Evolutionary conservation across 2,113 vertebrate genomes (phyloP).

Genomic region (Neopipo cinnamomea): DNA sequence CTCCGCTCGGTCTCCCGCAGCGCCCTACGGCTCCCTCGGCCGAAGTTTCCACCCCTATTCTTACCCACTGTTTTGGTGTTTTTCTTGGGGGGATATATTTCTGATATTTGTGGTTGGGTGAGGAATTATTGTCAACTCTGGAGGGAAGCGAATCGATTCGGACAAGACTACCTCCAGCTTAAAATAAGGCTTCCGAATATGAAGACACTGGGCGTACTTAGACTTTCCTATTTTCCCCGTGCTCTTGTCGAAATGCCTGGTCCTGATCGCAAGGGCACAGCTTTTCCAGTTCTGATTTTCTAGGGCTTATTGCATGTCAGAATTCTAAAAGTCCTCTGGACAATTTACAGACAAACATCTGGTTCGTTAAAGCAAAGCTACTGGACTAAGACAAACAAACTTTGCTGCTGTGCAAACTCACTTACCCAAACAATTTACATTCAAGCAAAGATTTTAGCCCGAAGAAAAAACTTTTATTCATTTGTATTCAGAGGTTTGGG

Average conservation of each 20-base stretch:
- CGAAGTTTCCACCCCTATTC: too few species aligned
- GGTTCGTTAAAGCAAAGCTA: conserved; percentile 75
- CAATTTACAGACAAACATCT: conserved; percentile 76
- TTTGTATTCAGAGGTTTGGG: conserved; percentile 48
- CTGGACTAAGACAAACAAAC: conserved; percentile 76
- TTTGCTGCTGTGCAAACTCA: conserved; percentile 68
- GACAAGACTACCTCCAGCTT: background rate
- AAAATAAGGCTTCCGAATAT: background rate
- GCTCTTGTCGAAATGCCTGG: background rate
- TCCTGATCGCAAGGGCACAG: background rate
- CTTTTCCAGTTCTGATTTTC: conserved; percentile 13
- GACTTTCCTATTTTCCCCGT: background rate
- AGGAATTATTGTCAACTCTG: background rate
- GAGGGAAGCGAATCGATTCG: background rate
- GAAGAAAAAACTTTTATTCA: conserved; percentile 49
- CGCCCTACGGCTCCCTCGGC: background rate
- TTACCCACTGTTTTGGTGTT: rapidly evolving
- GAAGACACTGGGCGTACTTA: background rate
- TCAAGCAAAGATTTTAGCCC: conserved; percentile 54
- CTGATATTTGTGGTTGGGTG: background rate
- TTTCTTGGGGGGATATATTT: background rate
- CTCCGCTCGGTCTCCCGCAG: background rate
- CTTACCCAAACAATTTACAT: conserved; percentile 72
- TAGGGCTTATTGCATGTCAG: conserved; percentile 64
- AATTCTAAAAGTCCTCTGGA: conserved; percentile 67